Conservation (phyloP, 2,888 invertebrate species). For the Callyntrura guangdongensis region DNA sequence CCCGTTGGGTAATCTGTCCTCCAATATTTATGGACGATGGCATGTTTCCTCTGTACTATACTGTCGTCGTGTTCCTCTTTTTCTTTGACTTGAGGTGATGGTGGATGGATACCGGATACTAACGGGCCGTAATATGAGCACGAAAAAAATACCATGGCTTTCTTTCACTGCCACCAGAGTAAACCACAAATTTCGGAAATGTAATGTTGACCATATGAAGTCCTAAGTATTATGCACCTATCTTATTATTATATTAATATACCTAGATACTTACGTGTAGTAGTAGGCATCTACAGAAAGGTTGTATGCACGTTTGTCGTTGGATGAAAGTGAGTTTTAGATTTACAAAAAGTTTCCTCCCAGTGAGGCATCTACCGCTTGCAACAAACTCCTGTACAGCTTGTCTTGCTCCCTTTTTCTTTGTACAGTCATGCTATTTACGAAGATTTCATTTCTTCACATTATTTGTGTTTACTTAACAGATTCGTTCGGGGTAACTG, state of each 20-base stretch:
- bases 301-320: no score
- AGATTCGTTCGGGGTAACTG: slow-evolving; percentile 14
- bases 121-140: not conserved
- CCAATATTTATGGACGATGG: slow-evolving; percentile 55
- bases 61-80: not conserved
- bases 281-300: not conserved
- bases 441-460: slow-evolving; percentile 33
- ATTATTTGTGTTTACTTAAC: slow-evolving; percentile 45
- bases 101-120: not conserved
- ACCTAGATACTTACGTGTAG: no score
- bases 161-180: not conserved
- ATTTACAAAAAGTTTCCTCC: slow-evolving; percentile 41
- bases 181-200: not conserved
- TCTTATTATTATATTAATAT: not conserved
- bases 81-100: not conserved
- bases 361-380: not conserved
- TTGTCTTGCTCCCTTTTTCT: not conserved
- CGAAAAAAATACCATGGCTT: slow-evolving; percentile 4
- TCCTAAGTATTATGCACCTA: no score
- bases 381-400: not conserved
- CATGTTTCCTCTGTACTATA: not conserved
- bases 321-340: slow-evolving; percentile 28
- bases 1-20: slow-evolving; percentile 47
- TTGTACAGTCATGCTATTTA: slow-evolving; percentile 1
- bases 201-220: not conserved